Evolutionary conservation across 2,113 vertebrate genomes (phyloP).

Genomic region (Butorides virescens): DNA sequence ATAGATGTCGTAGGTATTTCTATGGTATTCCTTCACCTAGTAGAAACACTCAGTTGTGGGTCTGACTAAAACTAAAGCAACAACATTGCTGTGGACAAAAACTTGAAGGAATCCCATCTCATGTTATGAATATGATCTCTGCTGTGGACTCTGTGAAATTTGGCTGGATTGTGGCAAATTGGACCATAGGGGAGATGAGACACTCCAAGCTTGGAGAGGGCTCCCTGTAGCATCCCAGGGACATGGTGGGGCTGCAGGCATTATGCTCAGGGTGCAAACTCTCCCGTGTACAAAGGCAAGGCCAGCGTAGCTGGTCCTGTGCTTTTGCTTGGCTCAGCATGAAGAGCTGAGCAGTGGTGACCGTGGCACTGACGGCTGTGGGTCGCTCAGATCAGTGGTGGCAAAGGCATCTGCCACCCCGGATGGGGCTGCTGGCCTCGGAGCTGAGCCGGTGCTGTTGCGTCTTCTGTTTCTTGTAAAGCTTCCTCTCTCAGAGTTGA

Average conservation of each 20-base stretch:
- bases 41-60: not conserved
- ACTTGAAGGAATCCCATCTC: not conserved
- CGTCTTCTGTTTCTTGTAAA: not conserved
- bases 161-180: not conserved
- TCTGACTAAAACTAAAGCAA: not conserved
- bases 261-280: fast-evolving
- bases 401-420: fast-evolving
- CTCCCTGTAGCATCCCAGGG: not conserved
- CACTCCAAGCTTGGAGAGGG: not conserved
- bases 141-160: not conserved
- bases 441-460: not conserved
- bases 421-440: not conserved
- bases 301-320: fast-evolving
- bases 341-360: not conserved
- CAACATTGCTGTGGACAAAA: not conserved
- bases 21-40: not conserved
- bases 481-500: not conserved
- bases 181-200: not conserved
- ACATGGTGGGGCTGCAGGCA: fast-evolving
- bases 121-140: not conserved
- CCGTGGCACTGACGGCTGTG: not conserved
- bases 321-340: not conserved
- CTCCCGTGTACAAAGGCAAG: no score
- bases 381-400: not conserved
- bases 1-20: not conserved